Percentiles rank a stretch among this genome's conserved stretches.
Conservation (phyloP, 2,888 invertebrate species). For the Lochmaea capreae region DNA sequence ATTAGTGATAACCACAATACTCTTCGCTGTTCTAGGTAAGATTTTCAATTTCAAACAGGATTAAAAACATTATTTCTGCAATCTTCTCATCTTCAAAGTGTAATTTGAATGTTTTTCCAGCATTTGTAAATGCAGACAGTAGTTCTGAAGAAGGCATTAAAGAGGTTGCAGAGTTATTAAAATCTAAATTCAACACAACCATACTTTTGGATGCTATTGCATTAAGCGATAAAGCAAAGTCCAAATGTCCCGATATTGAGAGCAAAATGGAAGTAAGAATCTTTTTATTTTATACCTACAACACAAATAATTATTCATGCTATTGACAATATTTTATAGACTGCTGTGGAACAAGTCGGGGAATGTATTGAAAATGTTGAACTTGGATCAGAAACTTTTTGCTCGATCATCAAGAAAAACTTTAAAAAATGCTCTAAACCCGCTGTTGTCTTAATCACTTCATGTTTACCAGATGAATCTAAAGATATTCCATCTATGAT, state of each 20-base stretch:
- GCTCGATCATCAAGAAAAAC: conserved; percentile 37
- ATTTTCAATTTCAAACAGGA: not conserved
- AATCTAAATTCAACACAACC: conserved; percentile 35
- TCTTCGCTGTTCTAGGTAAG: conserved; percentile 1
- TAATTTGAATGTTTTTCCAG: not conserved
- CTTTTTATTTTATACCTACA: no score
- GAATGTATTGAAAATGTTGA: conserved; percentile 36
- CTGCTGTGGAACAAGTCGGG: conserved; percentile 21
- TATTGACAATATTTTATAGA: conserved; percentile 21
- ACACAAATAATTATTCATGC: not conserved
- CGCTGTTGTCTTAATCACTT: conserved; percentile 27
- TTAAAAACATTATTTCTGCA: not conserved
- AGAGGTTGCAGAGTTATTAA: conserved; percentile 21
- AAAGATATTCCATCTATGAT: conserved; percentile 36
- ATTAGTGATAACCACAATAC: not conserved
- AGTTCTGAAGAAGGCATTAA: conserved; percentile 25
- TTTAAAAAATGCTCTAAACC: conserved; percentile 41
- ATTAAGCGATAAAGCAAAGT: conserved; percentile 29
- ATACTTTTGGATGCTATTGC: conserved; percentile 27
- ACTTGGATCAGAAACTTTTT: conserved; percentile 40
- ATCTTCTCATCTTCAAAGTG: no score
- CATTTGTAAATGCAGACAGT: not conserved
- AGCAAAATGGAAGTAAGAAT: conserved; percentile 35
- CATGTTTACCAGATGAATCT: conserved; percentile 40
- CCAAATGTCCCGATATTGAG: conserved; percentile 40